Percentiles rank a stretch among this genome's conserved stretches.
Evolutionary conservation across 1,140 invertebrate species (phyloP).

Genomic region (Ostrea edulis): DNA sequence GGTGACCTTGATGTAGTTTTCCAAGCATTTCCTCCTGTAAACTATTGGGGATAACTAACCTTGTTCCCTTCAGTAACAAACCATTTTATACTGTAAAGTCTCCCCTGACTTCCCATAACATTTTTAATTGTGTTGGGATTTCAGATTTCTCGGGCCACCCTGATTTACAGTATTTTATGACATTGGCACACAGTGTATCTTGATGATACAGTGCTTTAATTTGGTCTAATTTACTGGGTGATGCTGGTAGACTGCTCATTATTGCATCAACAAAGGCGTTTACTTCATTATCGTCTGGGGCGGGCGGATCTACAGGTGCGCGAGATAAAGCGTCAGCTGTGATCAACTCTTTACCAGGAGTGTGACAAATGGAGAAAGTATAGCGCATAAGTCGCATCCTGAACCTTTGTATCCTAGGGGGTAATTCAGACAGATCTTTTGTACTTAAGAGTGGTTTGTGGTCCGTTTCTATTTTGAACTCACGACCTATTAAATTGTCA

Average conservation of each 20-base stretch:
- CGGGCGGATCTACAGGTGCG: too few relatives aligned
- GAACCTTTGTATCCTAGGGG: constrained; percentile 49
- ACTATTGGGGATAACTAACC: background rate
- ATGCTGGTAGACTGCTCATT: too few relatives aligned
- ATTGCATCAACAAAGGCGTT: too few relatives aligned
- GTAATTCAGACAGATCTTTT: constrained; percentile 53
- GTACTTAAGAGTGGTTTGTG: constrained; percentile 56
- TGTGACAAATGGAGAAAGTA: too few relatives aligned
- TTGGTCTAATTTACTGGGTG: too few relatives aligned
- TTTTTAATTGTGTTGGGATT: constrained; percentile 21
- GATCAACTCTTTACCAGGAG: too few relatives aligned
- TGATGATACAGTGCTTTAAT: too few relatives aligned
- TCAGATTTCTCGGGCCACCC: too few relatives aligned
- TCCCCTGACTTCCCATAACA: background rate
- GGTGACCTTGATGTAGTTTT: background rate
- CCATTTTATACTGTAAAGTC: background rate
- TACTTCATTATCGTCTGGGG: too few relatives aligned
- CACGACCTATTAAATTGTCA: constrained; percentile 78
- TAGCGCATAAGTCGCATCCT: too few relatives aligned
- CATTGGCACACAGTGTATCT: constrained; percentile 8
- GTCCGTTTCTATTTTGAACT: constrained; percentile 57
- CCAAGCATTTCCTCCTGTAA: background rate
- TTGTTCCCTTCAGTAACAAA: background rate
- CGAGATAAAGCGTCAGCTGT: too few relatives aligned
- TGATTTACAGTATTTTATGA: background rate